Evolutionary conservation across 2,888 invertebrate genomes (phyloP), one percentile per base, ranked within the genome.

Genomic region (Sinotaia quadrata): DNA sequence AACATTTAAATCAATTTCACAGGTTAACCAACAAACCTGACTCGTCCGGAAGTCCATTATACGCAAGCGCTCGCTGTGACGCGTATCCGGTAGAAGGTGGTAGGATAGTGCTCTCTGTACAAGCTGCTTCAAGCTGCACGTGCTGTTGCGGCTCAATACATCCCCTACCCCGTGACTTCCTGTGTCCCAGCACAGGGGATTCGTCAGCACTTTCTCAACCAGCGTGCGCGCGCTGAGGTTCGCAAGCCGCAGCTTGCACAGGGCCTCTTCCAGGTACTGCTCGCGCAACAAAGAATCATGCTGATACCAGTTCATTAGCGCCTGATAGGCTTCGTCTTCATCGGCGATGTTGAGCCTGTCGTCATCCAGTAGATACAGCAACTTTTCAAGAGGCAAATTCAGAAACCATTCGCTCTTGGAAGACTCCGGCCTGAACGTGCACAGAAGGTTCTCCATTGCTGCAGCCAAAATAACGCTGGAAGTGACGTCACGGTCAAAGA

Each of bases 241-340:
- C 33, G 33, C 56, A 54, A 65, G 44, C 18, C 65, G 65, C 3
- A 65, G 15, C 33, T 37, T 27, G 15, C 21, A 29, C 41, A 65
- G 27, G 12, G 56, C 65, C 24, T 31, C 29, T 2, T 27, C 56
- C 56, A 65, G 12, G 47, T 21, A 31, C 0, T 21, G 54, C 15
- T 33, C 41, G 2, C 65, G 65, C 1, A 3, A 7, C 2, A 24
- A 31, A 18, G 65, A 56, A 36, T 65, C 65, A 34, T 65, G 65
- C 24, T 44, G 37, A 34, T 65, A 65, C 65, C 65, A 65, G 37
- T 33, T 37, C 41, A 10, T 29, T 44, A 65, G 44, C 29, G 65
- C 65, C n/a, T 41, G 56, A 44, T 56, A 65, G 12, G 44, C 56
- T n/a, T 65, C 65, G 24, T 65, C 65, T 24, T 65, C 65, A 15